Percentiles rank a stretch among this genome's conserved stretches.
phyloP scores from a whole-genome alignment of 2,113 vertebrate species.

The Arizona elegans region DNA sequence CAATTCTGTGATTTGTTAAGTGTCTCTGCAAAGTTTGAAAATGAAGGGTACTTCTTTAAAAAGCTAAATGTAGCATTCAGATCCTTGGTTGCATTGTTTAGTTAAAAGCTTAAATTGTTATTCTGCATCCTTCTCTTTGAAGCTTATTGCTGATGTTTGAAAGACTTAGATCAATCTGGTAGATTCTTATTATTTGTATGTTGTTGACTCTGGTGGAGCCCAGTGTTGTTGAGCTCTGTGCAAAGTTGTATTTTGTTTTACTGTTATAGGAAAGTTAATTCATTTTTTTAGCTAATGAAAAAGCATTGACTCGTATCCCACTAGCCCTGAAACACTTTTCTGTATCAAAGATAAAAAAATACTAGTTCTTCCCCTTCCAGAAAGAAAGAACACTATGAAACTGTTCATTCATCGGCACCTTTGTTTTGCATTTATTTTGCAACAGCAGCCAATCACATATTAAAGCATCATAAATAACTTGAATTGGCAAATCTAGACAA shows the following conservation, averaged over 20 bases:
- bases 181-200: not conserved
- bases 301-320: not conserved
- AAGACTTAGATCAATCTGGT: constrained; percentile 26
- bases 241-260: not conserved
- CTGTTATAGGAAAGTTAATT: constrained; percentile 4
- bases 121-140: constrained; percentile 2
- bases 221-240: not conserved
- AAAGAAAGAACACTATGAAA: not conserved
- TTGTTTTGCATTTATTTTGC: not conserved
- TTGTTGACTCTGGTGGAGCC: constrained; percentile 16
- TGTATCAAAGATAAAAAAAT: not conserved
- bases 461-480: not conserved
- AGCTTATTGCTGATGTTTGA: constrained; percentile 38
- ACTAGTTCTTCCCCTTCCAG: not conserved
- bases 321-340: not conserved
- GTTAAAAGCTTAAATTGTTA: constrained; percentile 16
- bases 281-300: not conserved
- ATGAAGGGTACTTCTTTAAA: not conserved
- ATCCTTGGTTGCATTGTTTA: not conserved
- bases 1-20: not conserved
- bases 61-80: not conserved
- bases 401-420: not conserved
- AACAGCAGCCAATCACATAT: not conserved
- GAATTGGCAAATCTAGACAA: not conserved
- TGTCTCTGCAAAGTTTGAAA: constrained; percentile 23